Conservation (phyloP, 35 echinoderm and acorn worm species). For the Strongylocentrotus purpuratus region DNA sequence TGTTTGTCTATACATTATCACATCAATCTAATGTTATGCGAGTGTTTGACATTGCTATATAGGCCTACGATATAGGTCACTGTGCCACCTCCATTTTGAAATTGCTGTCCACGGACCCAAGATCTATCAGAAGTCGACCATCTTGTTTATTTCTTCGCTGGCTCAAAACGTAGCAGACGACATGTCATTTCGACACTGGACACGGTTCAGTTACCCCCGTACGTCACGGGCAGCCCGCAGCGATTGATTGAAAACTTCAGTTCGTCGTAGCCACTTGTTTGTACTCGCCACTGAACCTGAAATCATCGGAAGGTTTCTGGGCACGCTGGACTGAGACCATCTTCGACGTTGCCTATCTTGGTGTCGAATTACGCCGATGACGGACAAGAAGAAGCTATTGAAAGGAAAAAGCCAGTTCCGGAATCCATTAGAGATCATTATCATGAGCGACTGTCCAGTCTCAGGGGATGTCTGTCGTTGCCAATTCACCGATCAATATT, state of each 20-base stretch:
- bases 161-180: background rate
- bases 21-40: no score
- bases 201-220: background rate
- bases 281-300: background rate
- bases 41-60: no score
- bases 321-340: conserved; percentile 6
- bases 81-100: background rate
- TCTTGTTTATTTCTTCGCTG: background rate
- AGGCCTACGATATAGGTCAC: background rate
- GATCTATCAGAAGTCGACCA: background rate
- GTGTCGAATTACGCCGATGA: conserved; percentile 1
- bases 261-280: background rate
- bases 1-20: no score
- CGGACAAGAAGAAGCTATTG: background rate
- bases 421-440: background rate
- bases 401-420: conserved; percentile 1
- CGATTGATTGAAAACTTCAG: conserved; percentile 17
- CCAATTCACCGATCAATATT: background rate
- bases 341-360: background rate
- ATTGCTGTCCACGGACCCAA: background rate
- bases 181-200: conserved; percentile 8
- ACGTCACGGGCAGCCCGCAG: conserved; percentile 4
- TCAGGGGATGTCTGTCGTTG: background rate
- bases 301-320: conserved; percentile 16
- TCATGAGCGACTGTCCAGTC: background rate